Conservation (phyloP, 2,888 invertebrate genomes). For the Caenorhabditis sp. region DNA sequence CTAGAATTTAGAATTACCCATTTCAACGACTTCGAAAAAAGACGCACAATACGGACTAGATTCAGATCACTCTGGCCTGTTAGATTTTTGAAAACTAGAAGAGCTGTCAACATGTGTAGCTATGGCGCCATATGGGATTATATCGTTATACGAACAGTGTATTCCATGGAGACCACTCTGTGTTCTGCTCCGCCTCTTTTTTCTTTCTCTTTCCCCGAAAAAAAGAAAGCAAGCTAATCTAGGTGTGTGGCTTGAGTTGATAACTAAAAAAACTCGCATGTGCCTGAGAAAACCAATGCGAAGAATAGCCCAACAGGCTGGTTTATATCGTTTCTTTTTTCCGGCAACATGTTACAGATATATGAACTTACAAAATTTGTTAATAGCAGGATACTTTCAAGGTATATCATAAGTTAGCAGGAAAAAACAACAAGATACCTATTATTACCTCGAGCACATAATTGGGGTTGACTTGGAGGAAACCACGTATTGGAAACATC, state of each 20-base stretch:
- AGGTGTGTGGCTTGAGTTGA: slow-evolving; percentile 44
- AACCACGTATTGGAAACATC: background rate
- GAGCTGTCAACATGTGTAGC: too few relatives aligned
- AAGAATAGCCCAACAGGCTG: slow-evolving; percentile 5
- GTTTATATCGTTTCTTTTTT: slow-evolving; percentile 6
- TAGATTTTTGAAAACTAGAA: too few relatives aligned
- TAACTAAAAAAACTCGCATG: slow-evolving; percentile 31
- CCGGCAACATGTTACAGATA: slow-evolving; percentile 4
- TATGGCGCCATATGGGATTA: too few relatives aligned
- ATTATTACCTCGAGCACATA: background rate
- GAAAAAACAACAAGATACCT: slow-evolving; percentile 24
- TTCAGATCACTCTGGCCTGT: too few relatives aligned
- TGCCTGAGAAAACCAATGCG: slow-evolving; percentile 27
- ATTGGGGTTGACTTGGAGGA: background rate
- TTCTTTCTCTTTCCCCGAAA: slow-evolving; percentile 23
- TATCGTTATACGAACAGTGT: too few relatives aligned
- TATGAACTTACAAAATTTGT: slow-evolving; percentile 34
- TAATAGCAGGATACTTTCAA: background rate
- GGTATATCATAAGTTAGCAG: slow-evolving; percentile 6
- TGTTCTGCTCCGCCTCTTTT: too few relatives aligned
- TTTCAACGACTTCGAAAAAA: too few relatives aligned
- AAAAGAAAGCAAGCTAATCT: slow-evolving; percentile 48
- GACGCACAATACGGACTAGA: too few relatives aligned
- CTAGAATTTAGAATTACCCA: too few relatives aligned
- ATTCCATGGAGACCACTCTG: slow-evolving; percentile 17